These are phyloP conservation scores for Agapornis canus DNA, from an alignment of 2,797 vertebrate genomes.

Conservation along the genomic window DNA sequence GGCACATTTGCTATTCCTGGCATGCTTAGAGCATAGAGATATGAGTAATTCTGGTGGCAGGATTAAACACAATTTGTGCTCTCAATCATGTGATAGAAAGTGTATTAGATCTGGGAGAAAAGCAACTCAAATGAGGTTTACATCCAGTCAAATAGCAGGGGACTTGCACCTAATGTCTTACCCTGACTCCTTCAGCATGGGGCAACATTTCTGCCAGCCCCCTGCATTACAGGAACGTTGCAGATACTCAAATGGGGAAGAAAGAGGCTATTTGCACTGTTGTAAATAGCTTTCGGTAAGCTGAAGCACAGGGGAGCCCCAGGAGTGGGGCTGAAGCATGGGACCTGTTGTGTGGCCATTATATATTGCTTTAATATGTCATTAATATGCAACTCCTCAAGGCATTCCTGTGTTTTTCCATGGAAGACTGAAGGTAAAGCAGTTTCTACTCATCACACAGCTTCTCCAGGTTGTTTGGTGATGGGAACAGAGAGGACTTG, in stretches of 20 bases:
- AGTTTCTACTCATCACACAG: not conserved
- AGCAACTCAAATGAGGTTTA: not conserved
- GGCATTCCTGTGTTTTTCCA: not conserved
- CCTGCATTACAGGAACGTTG: fast-evolving
- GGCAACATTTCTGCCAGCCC: not conserved
- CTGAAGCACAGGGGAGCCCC: not conserved
- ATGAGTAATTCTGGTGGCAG: not conserved
- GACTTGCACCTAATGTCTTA: not conserved
- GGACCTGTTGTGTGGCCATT: not conserved
- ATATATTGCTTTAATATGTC: not conserved
- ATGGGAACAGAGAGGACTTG: not conserved
- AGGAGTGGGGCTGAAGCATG: not conserved
- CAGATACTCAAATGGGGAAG: not conserved
- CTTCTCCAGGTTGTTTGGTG: not conserved
- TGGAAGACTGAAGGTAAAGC: not conserved
- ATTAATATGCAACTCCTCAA: not conserved
- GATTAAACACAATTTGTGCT: slow-evolving; percentile 20
- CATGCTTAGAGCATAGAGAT: not conserved
- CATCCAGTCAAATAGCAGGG: not conserved
- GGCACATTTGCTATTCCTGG: not conserved
- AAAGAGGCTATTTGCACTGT: not conserved
- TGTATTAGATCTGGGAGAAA: not conserved
- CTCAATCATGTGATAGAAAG: not conserved
- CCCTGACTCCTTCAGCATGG: not conserved
- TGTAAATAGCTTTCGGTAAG: not conserved